Evolutionary conservation across 2,113 vertebrate species (phyloP).

Genomic region (Platycercus adscitus): DNA sequence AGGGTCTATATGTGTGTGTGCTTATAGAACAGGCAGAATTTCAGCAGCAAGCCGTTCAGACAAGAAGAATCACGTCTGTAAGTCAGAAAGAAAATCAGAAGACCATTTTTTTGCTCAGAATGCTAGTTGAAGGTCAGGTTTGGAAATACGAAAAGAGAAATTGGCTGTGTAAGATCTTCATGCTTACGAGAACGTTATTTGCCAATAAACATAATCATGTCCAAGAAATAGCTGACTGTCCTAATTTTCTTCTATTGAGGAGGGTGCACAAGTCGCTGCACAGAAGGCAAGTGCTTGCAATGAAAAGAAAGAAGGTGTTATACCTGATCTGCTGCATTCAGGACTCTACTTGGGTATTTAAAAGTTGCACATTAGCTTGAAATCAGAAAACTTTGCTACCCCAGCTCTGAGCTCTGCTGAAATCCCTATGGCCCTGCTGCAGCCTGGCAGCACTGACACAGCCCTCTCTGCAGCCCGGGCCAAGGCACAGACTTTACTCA

Average conservation of each 20-base stretch:
- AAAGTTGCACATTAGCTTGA: background rate
- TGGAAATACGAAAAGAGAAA: background rate
- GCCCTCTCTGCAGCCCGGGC: background rate
- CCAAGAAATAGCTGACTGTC: conserved; percentile 21
- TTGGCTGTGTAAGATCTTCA: background rate
- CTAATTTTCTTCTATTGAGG: background rate
- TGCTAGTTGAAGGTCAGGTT: background rate
- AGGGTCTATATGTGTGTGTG: background rate
- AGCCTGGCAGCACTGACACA: background rate
- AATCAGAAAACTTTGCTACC: background rate
- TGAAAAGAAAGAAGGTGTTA: background rate
- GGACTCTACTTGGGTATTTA: background rate
- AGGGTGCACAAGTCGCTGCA: background rate
- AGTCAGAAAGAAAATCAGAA: background rate
- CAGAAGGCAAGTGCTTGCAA: background rate
- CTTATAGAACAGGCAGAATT: background rate
- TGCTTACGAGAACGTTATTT: background rate
- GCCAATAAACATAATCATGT: background rate
- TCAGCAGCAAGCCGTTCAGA: background rate
- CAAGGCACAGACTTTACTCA: background rate
- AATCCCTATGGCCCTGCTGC: background rate
- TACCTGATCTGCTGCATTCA: background rate
- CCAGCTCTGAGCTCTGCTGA: background rate
- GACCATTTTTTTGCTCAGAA: background rate
- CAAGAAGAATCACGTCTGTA: background rate